Conservation (phyloP, 1,140 invertebrate genomes). For the Philopotamus ludificatus region DNA sequence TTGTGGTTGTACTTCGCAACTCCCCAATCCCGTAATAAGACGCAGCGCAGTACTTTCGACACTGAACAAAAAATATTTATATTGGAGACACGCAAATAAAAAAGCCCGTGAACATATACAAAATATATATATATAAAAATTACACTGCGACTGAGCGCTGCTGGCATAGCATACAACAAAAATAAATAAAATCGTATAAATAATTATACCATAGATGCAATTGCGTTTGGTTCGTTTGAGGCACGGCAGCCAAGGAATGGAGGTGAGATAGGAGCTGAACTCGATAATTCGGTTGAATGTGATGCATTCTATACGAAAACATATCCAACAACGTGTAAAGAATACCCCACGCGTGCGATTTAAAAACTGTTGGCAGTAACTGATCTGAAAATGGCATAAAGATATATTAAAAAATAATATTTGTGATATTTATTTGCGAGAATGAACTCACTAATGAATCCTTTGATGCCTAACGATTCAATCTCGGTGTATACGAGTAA, state of each 20-base stretch:
- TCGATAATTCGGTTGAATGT: slow-evolving; percentile 93
- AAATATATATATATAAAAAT: not conserved
- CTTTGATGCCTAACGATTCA: slow-evolving; percentile 94
- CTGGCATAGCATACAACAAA: not conserved
- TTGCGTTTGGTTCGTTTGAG: slow-evolving; percentile 93
- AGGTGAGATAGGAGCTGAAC: slow-evolving; percentile 88
- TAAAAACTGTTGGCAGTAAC: slow-evolving; percentile 85
- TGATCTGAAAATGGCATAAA: slow-evolving; percentile 62
- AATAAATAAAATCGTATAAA: not conserved
- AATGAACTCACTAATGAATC: slow-evolving; percentile 81
- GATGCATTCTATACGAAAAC: slow-evolving; percentile 94
- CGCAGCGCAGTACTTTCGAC: slow-evolving; percentile 92
- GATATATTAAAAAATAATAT: not conserved
- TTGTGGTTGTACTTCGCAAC: slow-evolving; percentile 87
- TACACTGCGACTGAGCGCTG: not conserved
- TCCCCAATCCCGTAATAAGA: slow-evolving; percentile 87
- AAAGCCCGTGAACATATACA: not conserved
- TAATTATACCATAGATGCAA: slow-evolving; percentile 78
- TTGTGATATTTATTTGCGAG: slow-evolving; percentile 1
- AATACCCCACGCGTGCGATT: slow-evolving; percentile 91
- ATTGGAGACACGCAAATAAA: too few relatives aligned
- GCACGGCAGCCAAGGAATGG: slow-evolving; percentile 82
- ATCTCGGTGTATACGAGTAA: slow-evolving; percentile 95
- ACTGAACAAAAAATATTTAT: too few relatives aligned
- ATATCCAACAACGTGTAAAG: slow-evolving; percentile 93